These are phyloP conservation scores for Dastarcus helophoroides DNA, from an alignment of 2,888 invertebrate species.

Conservation along the genomic window DNA sequence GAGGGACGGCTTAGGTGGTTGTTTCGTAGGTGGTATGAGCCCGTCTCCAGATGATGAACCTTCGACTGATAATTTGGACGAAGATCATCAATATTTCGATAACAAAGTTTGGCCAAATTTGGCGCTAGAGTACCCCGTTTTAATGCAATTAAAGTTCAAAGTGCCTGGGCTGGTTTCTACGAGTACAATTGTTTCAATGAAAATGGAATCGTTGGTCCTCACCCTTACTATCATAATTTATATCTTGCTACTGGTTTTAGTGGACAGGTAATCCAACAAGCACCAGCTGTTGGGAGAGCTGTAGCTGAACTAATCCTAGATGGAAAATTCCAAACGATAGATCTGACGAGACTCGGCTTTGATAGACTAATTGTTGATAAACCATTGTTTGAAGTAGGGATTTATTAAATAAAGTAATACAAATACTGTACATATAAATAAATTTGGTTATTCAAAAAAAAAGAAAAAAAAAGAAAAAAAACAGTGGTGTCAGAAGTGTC, in stretches of 20 bases:
- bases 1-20: slow-evolving; percentile 71
- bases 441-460: too few species aligned
- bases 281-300: slow-evolving; percentile 87
- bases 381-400: slow-evolving; percentile 42
- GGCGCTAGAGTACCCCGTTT: slow-evolving; percentile 71
- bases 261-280: slow-evolving; percentile 83
- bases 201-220: slow-evolving; percentile 80
- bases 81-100: slow-evolving; percentile 64
- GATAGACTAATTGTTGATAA: slow-evolving; percentile 56
- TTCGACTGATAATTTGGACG: slow-evolving; percentile 48
- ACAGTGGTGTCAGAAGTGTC: too few species aligned
- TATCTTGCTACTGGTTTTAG: slow-evolving; percentile 87
- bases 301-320: slow-evolving; percentile 76
- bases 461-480: too few species aligned
- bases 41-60: slow-evolving; percentile 59
- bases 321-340: slow-evolving; percentile 61
- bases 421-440: too few species aligned
- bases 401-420: slow-evolving; percentile 19
- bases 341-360: slow-evolving; percentile 68
- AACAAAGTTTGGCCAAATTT: slow-evolving; percentile 62
- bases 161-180: slow-evolving; percentile 74
- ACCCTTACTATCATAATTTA: slow-evolving; percentile 76
- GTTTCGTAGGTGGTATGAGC: slow-evolving; percentile 68
- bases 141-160: slow-evolving; percentile 63
- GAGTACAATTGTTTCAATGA: slow-evolving; percentile 89